Conservation (phyloP, 2,888 invertebrate species). For the Lamellibrachia satsuma region DNA sequence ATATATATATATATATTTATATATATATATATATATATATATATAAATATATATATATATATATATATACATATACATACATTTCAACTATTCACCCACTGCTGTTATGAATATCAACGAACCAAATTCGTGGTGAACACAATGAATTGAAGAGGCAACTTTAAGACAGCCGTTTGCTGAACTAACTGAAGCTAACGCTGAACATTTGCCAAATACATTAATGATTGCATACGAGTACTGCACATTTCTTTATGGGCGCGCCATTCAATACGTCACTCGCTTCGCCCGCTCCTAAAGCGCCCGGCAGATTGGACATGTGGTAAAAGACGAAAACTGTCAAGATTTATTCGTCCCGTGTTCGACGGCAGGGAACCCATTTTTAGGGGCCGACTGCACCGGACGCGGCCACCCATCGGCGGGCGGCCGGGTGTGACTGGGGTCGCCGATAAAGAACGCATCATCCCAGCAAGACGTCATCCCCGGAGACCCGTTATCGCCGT, state of each 20-base stretch:
- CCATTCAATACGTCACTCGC: not conserved
- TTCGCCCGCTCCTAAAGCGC: not conserved
- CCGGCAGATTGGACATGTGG: not conserved
- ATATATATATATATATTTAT: too few relatives aligned
- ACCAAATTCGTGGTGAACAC: too few relatives aligned
- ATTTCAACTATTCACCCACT: too few relatives aligned
- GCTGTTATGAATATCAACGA: too few relatives aligned
- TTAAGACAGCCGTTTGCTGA: not conserved
- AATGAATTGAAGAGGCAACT: too few relatives aligned
- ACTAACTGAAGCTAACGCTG: not conserved
- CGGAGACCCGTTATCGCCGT: not conserved
- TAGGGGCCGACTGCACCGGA: not conserved
- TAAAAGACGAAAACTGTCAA: not conserved
- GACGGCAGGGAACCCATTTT: not conserved
- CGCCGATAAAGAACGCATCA: conserved; percentile 7
- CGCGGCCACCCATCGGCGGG: not conserved
- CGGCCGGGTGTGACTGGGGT: not conserved
- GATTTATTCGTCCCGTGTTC: not conserved
- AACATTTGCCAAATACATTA: not conserved
- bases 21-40: too few relatives aligned
- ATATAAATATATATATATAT: too few relatives aligned
- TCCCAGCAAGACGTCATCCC: not conserved
- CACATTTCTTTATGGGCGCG: not conserved
- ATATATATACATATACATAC: too few relatives aligned
- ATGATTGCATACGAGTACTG: not conserved